Conservation (phyloP, 1,140 invertebrate genomes). For the Delia radicum region DNA sequence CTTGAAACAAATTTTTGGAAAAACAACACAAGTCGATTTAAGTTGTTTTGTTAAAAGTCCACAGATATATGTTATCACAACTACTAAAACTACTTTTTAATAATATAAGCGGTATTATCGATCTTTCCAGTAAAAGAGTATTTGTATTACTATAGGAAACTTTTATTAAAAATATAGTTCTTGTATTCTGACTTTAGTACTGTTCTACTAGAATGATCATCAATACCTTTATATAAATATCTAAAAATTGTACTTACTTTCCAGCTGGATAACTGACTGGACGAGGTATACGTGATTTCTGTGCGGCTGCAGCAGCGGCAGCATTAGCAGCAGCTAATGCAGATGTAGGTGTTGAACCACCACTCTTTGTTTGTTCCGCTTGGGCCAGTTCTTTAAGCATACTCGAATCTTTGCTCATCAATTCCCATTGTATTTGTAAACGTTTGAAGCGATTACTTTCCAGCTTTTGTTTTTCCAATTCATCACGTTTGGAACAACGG, state of each 20-base stretch:
- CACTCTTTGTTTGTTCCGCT: conserved; percentile 57
- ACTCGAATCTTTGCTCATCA: conserved; percentile 62
- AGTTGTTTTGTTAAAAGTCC: no score
- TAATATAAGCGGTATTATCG: no score
- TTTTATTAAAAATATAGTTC: no score
- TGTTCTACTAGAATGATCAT: no score
- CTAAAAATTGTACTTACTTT: conserved; percentile 53
- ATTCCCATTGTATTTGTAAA: conserved; percentile 85
- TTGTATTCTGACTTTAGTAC: no score
- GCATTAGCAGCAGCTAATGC: conserved; percentile 39
- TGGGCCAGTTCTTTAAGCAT: conserved; percentile 54
- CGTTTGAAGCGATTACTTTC: conserved; percentile 65
- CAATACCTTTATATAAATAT: no score
- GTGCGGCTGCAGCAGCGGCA: conserved; percentile 42
- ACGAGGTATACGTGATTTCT: conserved; percentile 70
- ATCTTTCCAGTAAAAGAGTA: no score
- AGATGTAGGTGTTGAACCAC: conserved; percentile 52
- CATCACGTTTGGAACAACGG: conserved; percentile 43
- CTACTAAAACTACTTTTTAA: no score
- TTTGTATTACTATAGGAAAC: no score
- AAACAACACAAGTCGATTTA: no score
- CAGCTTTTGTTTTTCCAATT: conserved; percentile 51
- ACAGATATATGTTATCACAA: no score
- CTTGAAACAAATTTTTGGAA: no score
- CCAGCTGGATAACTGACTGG: conserved; percentile 64